These are phyloP conservation scores for Lypha dubia DNA, from an alignment of 2,888 invertebrate species.

Conservation along the genomic window DNA sequence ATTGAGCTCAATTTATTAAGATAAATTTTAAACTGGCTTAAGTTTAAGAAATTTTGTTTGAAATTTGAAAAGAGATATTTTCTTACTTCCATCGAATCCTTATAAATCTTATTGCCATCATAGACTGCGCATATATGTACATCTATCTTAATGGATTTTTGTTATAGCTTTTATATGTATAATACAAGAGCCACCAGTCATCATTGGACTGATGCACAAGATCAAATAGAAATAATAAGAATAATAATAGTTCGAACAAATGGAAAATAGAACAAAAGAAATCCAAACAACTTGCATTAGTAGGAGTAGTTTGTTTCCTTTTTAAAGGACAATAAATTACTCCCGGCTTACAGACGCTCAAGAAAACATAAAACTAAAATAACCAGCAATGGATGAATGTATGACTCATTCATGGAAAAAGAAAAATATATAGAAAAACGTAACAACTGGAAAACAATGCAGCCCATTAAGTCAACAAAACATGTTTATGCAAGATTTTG, in stretches of 20 bases:
- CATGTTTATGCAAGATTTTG: slow-evolving; percentile 37
- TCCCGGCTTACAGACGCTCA: slow-evolving; percentile 1
- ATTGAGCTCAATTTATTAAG: neutral
- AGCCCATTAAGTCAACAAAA: slow-evolving; percentile 40
- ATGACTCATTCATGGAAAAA: neutral
- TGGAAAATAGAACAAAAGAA: slow-evolving; percentile 7
- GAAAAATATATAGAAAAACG: slow-evolving; percentile 11
- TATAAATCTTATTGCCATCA: slow-evolving; percentile 12
- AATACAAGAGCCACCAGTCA: slow-evolving; percentile 1
- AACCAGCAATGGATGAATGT: neutral
- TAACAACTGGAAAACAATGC: slow-evolving; percentile 42
- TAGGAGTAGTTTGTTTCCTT: slow-evolving; percentile 15
- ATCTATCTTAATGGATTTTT: slow-evolving; percentile 40
- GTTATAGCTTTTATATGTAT: neutral
- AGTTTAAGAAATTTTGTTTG: neutral
- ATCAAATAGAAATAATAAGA: neutral
- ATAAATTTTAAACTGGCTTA: neutral
- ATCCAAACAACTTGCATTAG: slow-evolving; percentile 24
- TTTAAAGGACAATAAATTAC: slow-evolving; percentile 47
- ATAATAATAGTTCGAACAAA: neutral
- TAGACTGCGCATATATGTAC: neutral
- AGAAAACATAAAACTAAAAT: slow-evolving; percentile 19
- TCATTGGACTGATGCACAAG: neutral
- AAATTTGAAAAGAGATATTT: neutral
- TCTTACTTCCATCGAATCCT: neutral